These are phyloP conservation scores for Platycnemis pennipes DNA, from an alignment of 2,888 invertebrate species.

Conservation along the genomic window DNA sequence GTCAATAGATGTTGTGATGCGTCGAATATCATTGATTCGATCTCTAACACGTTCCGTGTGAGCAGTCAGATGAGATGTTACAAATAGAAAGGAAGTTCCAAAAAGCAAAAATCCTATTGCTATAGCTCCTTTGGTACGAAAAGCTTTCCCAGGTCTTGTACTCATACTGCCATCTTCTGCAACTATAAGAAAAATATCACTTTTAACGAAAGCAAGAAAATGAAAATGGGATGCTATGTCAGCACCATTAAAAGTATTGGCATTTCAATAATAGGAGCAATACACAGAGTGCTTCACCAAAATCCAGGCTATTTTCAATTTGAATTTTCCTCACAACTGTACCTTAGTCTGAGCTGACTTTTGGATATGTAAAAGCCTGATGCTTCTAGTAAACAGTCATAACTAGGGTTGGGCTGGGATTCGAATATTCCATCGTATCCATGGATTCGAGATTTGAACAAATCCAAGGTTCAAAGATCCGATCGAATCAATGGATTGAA, in stretches of 20 bases:
- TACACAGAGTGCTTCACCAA: too few relatives aligned
- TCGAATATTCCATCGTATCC: too few relatives aligned
- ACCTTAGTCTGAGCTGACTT: too few relatives aligned
- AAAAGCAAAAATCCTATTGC: conserved; percentile 96
- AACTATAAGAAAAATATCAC: conserved; percentile 77
- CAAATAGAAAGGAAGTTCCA: conserved; percentile 96
- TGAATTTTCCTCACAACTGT: too few relatives aligned
- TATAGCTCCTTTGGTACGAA: conserved; percentile 95
- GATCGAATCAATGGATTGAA: too few relatives aligned
- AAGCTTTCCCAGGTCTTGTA: conserved; percentile 93
- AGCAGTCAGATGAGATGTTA: conserved; percentile 97
- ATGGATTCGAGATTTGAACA: too few relatives aligned
- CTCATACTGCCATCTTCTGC: conserved; percentile 94
- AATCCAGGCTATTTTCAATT: too few relatives aligned
- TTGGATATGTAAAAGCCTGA: too few relatives aligned
- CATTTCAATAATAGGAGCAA: too few relatives aligned
- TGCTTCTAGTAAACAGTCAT: too few relatives aligned
- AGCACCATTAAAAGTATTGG: neutral
- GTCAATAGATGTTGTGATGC: conserved; percentile 90
- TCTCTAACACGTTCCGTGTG: conserved; percentile 94
- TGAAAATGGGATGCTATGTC: neutral
- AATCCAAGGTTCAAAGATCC: too few relatives aligned
- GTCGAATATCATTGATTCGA: conserved; percentile 91
- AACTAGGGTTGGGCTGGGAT: too few relatives aligned
- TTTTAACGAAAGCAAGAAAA: neutral